phyloP scores from a whole-genome alignment of 2,797 vertebrate species.

The Pipistrellus pipistrellus region DNA sequence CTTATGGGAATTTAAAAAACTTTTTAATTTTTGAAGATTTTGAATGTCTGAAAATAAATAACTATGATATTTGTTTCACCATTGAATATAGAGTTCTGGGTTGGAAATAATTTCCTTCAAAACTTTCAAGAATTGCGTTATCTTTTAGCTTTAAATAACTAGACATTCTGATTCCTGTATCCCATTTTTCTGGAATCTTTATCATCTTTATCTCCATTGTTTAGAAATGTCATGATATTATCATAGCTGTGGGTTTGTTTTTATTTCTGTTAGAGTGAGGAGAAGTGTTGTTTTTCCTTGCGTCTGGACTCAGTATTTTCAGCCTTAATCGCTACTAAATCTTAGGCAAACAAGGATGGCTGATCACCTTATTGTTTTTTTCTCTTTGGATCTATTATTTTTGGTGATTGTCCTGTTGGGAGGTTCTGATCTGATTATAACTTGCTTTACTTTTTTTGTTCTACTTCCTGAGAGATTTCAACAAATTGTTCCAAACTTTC shows the following conservation, averaged over 20 bases:
- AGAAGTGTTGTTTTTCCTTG: background rate
- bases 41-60: background rate
- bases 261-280: background rate
- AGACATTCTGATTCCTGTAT: background rate
- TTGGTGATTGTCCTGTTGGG: background rate
- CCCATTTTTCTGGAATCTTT: background rate
- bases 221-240: background rate
- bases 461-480: constrained; percentile 39
- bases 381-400: background rate
- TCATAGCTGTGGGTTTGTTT: background rate
- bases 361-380: background rate
- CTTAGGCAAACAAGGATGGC: background rate
- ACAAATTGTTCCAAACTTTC: background rate
- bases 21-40: background rate
- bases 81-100: background rate
- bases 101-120: constrained; percentile 23
- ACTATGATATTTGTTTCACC: background rate
- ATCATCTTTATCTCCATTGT: background rate
- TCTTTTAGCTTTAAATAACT: background rate
- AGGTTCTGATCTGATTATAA: background rate
- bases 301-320: background rate
- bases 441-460: background rate
- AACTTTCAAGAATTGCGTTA: background rate
- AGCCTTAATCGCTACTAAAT: background rate
- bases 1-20: background rate